Conservation (phyloP, 2,113 vertebrate genomes). For the Rattus rattus region DNA sequence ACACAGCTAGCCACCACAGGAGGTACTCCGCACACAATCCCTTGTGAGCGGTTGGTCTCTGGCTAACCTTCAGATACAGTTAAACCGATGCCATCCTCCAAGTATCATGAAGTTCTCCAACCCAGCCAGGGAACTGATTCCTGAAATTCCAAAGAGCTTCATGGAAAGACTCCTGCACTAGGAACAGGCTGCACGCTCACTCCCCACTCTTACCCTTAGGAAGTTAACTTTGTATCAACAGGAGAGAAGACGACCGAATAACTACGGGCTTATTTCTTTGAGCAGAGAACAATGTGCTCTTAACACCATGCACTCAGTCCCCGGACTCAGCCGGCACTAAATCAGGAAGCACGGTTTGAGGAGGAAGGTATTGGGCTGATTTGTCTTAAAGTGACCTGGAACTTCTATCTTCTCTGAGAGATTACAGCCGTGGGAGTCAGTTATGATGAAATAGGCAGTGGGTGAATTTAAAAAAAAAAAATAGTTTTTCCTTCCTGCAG, state of each 20-base stretch:
- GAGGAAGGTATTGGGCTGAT: constrained; percentile 17
- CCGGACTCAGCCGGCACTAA: neutral
- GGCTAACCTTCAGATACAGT: neutral
- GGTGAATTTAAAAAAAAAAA: constrained; percentile 55
- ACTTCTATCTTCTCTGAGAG: neutral
- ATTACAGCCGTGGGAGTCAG: neutral
- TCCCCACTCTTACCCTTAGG: neutral
- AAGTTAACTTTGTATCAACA: neutral
- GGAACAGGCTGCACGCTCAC: neutral
- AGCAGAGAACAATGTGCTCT: neutral
- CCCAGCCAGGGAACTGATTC: constrained; percentile 10
- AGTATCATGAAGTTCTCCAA: neutral
- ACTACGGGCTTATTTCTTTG: neutral
- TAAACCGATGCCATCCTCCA: neutral
- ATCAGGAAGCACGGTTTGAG: constrained; percentile 1
- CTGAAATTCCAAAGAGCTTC: neutral
- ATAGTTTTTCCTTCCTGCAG: constrained; percentile 37
- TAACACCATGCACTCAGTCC: neutral
- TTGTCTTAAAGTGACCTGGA: neutral
- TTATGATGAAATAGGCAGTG: constrained; percentile 50
- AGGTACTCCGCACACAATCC: neutral
- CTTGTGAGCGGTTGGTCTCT: neutral
- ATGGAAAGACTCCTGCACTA: neutral
- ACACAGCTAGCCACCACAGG: neutral
- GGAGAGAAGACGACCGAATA: neutral